phyloP scores from a whole-genome alignment of 1,140 invertebrate genomes.

The Sinella curviseta region DNA sequence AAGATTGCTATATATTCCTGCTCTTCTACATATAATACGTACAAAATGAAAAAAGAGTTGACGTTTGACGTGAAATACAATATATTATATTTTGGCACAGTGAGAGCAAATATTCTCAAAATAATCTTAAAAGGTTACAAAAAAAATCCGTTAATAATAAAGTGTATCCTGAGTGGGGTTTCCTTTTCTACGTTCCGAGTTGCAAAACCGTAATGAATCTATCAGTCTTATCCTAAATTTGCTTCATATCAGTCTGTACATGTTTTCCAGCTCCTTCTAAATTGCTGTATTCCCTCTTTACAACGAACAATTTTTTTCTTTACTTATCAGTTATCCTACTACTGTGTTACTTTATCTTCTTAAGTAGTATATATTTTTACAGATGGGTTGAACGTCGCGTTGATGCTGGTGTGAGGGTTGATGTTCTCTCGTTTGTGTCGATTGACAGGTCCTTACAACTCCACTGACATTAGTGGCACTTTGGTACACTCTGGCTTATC shows the following conservation, averaged over 20 bases:
- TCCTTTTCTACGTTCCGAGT: conserved; percentile 21
- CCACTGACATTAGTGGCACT: background rate
- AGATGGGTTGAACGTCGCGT: background rate
- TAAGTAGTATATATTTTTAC: background rate
- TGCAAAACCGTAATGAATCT: conserved; percentile 18
- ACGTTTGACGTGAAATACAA: background rate
- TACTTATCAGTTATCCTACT: background rate
- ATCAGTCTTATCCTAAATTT: conserved; percentile 24
- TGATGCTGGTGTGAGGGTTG: background rate
- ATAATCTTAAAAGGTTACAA: background rate
- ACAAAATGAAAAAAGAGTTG: no score
- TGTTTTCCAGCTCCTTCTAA: background rate
- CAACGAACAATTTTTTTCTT: background rate
- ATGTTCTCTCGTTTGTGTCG: background rate
- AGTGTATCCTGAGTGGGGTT: conserved; percentile 11
- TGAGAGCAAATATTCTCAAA: background rate
- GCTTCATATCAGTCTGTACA: conserved; percentile 25
- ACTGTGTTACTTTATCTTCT: background rate
- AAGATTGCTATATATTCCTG: no score
- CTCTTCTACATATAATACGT: no score
- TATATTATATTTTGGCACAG: conserved; percentile 2
- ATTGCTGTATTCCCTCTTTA: background rate
- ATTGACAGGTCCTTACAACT: background rate
- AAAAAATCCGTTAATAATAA: background rate
- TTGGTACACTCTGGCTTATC: conserved; percentile 6